Evolutionary conservation across 2,797 vertebrate species (phyloP), one percentile per base, ranked within the genome.

Genomic region (Furcifer pardalis): DNA sequence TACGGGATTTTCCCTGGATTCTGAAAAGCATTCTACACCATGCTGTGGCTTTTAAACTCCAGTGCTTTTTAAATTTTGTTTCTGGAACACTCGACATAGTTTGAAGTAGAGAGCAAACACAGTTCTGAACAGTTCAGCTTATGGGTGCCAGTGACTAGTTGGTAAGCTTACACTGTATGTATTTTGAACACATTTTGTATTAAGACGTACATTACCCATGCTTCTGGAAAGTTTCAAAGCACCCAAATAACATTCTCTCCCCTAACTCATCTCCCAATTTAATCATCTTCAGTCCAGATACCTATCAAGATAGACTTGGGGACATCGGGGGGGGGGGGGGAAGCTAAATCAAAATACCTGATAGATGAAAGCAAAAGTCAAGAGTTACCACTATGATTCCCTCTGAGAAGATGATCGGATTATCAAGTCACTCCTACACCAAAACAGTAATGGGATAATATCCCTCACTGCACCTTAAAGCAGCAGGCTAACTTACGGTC

Each of bases 21-120:
- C 40, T 62, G 66, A 77, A 62, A 82, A 69, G 52, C 40, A 82
- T 27, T 60, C 65, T 60, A 27, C 19, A 52, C 63, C 84, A 52
- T 63, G 79, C 84, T 82, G 79, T 77, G 79, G 72, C 56, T 77
- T 82, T 86, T 62, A 77, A 82, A 77, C 56, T 81, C 74, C 42
- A 77, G 13, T 7, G 63, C 25, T 71, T 81, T 56, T 27, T 66
- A 42, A 49, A 42, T 35, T 40, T 80, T 72, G 42, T 81, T 86
- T 68, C 30, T 17, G 60, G 42, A 86, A 60, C 63, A 42, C 40
- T 81, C 62, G 72, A 81, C 52, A 71, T 32, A 49, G 65, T 49
- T 71, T 35, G 60, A 35, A 72, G 42, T 37, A 59, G 9, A 42
- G 7, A 63, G 83, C 40, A 79, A 79, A 40, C 32, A 69, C 73